phyloP scores from a whole-genome alignment of 2,113 vertebrate species.

The Prietella phreatophila region DNA sequence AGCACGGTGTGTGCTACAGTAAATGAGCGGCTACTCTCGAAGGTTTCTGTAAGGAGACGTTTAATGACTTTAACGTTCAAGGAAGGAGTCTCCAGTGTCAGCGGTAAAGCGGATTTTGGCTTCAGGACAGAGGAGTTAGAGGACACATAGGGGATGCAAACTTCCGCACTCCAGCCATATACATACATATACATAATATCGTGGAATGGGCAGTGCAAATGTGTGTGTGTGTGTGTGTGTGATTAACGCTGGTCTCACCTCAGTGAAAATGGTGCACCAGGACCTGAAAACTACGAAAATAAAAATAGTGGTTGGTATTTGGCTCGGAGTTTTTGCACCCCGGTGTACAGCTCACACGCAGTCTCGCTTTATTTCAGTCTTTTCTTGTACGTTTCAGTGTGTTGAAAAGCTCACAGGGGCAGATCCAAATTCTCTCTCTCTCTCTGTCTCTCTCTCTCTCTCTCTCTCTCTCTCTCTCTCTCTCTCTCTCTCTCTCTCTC shows the following conservation, averaged over 20 bases:
- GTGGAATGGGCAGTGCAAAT: background rate
- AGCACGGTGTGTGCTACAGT: too few relatives aligned
- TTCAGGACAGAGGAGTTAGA: background rate
- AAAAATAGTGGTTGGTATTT: constrained; percentile 23
- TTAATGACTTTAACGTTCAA: background rate
- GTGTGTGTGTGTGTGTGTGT: background rate
- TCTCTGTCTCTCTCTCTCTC: constrained; percentile 6
- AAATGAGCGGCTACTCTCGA: background rate
- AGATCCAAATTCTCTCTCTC: constrained; percentile 12
- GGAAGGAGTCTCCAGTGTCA: background rate
- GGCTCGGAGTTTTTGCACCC: background rate
- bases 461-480: background rate
- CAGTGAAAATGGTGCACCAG: background rate
- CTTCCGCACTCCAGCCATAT: background rate
- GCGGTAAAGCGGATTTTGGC: background rate
- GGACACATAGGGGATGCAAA: background rate
- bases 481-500: background rate
- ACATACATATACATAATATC: background rate
- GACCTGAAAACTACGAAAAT: background rate
- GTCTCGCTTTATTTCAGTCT: constrained; percentile 1
- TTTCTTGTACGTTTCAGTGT: background rate
- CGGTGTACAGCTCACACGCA: background rate
- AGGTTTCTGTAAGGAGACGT: background rate
- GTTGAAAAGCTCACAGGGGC: background rate
- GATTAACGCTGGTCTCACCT: background rate